These are phyloP conservation scores for Heliconius ethilla DNA, from an alignment of 2,888 invertebrate genomes.

Conservation along the genomic window DNA sequence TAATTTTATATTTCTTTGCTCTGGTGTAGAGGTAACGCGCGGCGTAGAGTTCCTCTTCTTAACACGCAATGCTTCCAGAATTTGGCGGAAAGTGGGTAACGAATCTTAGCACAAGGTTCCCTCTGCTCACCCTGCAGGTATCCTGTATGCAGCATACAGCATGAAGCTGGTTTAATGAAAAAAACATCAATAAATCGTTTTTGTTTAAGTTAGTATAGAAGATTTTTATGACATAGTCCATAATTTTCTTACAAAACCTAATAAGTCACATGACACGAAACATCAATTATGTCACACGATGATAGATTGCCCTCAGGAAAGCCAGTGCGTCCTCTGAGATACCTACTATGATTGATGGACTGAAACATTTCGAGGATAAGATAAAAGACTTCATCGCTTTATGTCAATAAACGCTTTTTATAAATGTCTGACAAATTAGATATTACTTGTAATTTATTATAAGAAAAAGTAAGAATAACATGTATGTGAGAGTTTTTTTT, in stretches of 20 bases:
- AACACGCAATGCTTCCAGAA: background rate
- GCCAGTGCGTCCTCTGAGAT: slow-evolving; percentile 35
- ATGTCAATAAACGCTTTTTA: slow-evolving; percentile 18
- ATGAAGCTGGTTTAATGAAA: no score
- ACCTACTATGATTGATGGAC: slow-evolving; percentile 43
- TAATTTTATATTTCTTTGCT: background rate
- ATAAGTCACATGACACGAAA: slow-evolving; percentile 37
- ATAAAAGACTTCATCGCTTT: slow-evolving; percentile 29
- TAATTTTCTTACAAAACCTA: slow-evolving; percentile 30
- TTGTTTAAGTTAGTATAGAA: background rate
- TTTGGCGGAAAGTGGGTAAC: background rate
- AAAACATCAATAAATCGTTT: background rate
- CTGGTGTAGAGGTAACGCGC: background rate
- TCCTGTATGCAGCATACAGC: background rate
- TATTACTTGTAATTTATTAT: background rate
- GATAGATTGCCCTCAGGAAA: slow-evolving; percentile 38
- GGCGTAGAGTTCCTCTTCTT: background rate
- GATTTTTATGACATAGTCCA: background rate
- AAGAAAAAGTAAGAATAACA: no score
- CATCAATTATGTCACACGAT: slow-evolving; percentile 40
- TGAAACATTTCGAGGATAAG: slow-evolving; percentile 34
- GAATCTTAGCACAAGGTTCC: background rate
- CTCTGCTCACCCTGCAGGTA: background rate
- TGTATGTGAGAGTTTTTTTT: no score
- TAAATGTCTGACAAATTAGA: slow-evolving; percentile 14